Evolutionary conservation across 2,797 vertebrate species (phyloP).

Genomic region (Xenops minutus): DNA sequence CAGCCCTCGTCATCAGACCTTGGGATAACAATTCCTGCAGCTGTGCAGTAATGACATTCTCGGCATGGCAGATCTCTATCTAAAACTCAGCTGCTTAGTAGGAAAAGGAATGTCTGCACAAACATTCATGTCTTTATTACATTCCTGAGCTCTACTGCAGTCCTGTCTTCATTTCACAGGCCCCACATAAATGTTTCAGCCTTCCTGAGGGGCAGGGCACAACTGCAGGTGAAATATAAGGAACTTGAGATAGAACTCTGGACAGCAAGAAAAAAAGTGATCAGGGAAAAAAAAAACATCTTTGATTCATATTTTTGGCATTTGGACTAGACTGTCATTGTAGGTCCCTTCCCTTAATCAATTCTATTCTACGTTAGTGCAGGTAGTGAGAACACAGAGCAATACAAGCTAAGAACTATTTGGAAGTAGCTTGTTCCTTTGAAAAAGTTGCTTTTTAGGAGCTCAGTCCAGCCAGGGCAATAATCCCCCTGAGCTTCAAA

Average conservation of each 20-base stretch:
- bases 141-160: not conserved
- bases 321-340: not conserved
- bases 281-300: not conserved
- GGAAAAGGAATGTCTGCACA: constrained; percentile 7
- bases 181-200: not conserved
- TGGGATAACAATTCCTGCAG: constrained; percentile 43
- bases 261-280: not conserved
- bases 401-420: not conserved
- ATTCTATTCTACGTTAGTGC: not conserved
- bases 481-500: not conserved
- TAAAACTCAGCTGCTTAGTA: not conserved
- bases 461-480: not conserved
- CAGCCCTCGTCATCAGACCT: constrained; percentile 32
- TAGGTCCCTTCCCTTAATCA: not conserved
- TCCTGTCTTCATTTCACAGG: not conserved
- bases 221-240: not conserved
- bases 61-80: not conserved
- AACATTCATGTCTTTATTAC: not conserved
- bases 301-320: not conserved
- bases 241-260: not conserved
- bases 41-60: constrained; percentile 11
- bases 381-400: not conserved
- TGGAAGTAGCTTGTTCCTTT: not conserved
- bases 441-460: not conserved
- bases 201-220: not conserved